Evolutionary conservation across 2,113 vertebrate genomes (phyloP).

Genomic region (Leptodactylus fuscus): DNA sequence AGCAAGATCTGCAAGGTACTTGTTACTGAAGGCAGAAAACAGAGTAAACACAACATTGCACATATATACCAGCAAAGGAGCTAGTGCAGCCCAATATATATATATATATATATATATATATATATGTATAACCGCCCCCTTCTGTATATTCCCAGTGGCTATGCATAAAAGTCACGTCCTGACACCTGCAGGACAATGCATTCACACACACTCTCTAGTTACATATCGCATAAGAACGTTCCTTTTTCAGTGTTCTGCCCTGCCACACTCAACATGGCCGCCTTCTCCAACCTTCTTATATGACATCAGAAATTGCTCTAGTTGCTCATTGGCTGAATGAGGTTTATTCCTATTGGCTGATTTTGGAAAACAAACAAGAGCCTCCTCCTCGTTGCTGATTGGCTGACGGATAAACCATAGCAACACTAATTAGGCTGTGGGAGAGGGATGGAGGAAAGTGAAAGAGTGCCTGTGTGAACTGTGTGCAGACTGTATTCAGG

Average conservation of each 20-base stretch:
- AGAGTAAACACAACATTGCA: not conserved
- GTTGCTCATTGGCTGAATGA: constrained; percentile 6
- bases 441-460: not conserved
- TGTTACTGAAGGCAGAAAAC: not conserved
- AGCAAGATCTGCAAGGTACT: not conserved
- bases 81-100: too few species aligned
- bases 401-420: constrained; percentile 2
- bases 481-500: not conserved
- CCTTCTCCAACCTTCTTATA: not conserved
- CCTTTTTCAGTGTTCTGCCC: too few species aligned
- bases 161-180: too few species aligned
- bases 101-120: too few species aligned
- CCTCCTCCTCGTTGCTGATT: not conserved
- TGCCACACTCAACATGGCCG: constrained; percentile 53
- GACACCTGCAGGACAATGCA: too few species aligned
- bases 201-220: too few species aligned
- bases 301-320: not conserved
- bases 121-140: not conserved
- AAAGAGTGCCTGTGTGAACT: not conserved
- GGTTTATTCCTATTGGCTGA: not conserved
- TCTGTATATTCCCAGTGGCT: too few species aligned
- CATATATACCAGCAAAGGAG: not conserved
- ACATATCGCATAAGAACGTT: too few species aligned
- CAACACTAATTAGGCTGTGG: constrained; percentile 2
- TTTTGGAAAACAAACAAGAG: constrained; percentile 38